Base-by-base conservation (phyloP, 2,113 vertebrate genomes). In the Salminus brasiliensis region DNA sequence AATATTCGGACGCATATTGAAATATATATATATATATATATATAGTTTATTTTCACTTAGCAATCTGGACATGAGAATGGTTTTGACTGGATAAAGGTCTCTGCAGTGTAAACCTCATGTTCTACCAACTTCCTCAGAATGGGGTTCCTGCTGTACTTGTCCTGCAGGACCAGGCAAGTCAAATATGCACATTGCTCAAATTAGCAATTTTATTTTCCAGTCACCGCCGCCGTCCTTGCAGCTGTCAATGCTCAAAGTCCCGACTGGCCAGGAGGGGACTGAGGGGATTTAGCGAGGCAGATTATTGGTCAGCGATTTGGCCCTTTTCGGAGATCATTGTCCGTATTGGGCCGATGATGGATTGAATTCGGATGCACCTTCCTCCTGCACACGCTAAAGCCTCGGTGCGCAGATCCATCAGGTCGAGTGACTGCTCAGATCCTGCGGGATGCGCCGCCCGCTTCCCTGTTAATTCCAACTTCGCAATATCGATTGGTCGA, bases 351-450 rank as follows among this genome's bases (percentile, higher is more conserved):
- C 29, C 41, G 36, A 73, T 84, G 79, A 84, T 81, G 70, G 74
- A 84, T 84, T 59, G 69, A 30, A 81, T 84, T 84, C 74, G 62
- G 73, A 84, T 84, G 79, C 83, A 84, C 83, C 74, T 70, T 72
- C n/a, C 52, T 66, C 18, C 72, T n/a, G 47, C 74, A 62, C 62
- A 68, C 43, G 47, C 32, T 23, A 18, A 34, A 53, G 45, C 32
- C 27, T 45, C 66, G 41, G 32, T 74, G 41, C 34, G 29, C 70
- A 71, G 73, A 83, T 80, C 80, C 78, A 82, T 1, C n/a, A 36
- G 30, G 29, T 79, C 49, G 2, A 77, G 67, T 66, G 74, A 80
- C 29, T 76, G 63, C 73, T 78, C 57, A 16, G 21, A 76, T 70
- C 74, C 78, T 71, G 73, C 30, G 25, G 82, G 81, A 83, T 71